Conservation (phyloP, 2,888 invertebrate species). For the Diogma glabrata region DNA sequence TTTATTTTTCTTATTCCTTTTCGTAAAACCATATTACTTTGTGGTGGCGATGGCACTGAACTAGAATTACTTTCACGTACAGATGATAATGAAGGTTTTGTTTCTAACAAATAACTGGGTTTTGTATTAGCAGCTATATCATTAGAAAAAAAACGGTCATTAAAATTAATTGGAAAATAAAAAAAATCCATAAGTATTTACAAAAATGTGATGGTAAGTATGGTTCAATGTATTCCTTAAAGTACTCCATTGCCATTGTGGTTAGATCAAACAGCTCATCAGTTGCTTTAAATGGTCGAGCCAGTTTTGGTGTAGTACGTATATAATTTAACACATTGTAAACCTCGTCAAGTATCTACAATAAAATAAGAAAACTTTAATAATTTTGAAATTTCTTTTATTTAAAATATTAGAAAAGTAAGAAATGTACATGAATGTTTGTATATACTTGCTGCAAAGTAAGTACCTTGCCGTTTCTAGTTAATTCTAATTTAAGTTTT, state of each 20-base stretch:
- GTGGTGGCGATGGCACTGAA: slow-evolving; percentile 53
- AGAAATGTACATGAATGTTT: neutral
- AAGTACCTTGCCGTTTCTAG: no score
- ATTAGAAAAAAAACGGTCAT: no score
- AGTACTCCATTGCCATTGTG: slow-evolving; percentile 97
- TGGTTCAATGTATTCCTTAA: slow-evolving; percentile 87
- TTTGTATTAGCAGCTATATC: slow-evolving; percentile 24
- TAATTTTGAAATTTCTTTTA: slow-evolving; percentile 1
- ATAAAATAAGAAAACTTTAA: slow-evolving; percentile 19
- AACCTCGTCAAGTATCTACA: slow-evolving; percentile 82
- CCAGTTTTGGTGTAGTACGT: slow-evolving; percentile 67
- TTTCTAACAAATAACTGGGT: slow-evolving; percentile 25
- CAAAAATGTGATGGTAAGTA: slow-evolving; percentile 50
- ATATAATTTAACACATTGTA: slow-evolving; percentile 75
- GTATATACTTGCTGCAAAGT: no score
- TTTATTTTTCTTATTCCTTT: slow-evolving; percentile 80
- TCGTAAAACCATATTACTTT: slow-evolving; percentile 74
- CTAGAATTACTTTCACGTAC: slow-evolving; percentile 25
- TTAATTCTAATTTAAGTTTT: no score
- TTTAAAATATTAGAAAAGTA: neutral
- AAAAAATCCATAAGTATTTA: slow-evolving; percentile 54
- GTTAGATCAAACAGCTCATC: slow-evolving; percentile 90
- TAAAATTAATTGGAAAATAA: slow-evolving; percentile 41
- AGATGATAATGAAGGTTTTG: slow-evolving; percentile 23
- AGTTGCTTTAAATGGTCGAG: slow-evolving; percentile 82